A percentile compares a stretch with the other conserved stretches of the same genome.
Conservation (phyloP, 2,113 vertebrate species). For the Calidris pugnax region DNA sequence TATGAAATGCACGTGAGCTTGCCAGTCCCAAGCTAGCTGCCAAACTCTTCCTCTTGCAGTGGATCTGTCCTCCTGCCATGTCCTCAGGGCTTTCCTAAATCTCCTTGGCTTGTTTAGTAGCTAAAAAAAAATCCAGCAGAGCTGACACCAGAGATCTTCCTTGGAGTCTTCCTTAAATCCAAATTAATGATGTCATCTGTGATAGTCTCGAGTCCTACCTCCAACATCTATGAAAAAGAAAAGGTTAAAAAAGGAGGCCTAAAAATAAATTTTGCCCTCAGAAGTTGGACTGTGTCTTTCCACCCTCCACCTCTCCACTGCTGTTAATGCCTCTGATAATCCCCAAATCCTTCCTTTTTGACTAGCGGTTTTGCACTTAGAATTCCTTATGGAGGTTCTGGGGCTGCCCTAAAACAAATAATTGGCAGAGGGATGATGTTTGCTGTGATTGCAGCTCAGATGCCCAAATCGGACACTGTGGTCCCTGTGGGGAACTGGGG, state of each 20-base stretch:
- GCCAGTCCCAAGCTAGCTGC: background rate
- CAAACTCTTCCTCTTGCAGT: background rate
- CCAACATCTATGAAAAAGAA: background rate
- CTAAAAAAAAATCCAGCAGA: background rate
- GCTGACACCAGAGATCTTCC: background rate
- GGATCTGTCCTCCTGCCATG: background rate
- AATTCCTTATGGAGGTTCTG: background rate
- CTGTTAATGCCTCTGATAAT: background rate
- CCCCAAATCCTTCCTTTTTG: background rate
- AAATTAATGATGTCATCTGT: background rate
- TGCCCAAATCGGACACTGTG: rapidly evolving
- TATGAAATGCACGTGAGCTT: background rate
- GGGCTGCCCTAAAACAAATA: background rate
- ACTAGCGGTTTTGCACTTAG: background rate
- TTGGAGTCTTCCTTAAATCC: background rate
- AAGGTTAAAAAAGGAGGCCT: background rate
- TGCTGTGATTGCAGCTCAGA: background rate
- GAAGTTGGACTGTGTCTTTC: background rate
- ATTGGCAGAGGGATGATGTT: background rate
- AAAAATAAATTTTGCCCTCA: background rate
- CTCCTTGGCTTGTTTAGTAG: background rate
- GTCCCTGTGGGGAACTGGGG: background rate
- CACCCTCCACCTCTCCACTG: background rate
- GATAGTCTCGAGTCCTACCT: background rate
- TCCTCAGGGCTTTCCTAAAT: background rate